Evolutionary conservation across 2,113 vertebrate species (phyloP).

Genomic region (Marmota flaviventris): DNA sequence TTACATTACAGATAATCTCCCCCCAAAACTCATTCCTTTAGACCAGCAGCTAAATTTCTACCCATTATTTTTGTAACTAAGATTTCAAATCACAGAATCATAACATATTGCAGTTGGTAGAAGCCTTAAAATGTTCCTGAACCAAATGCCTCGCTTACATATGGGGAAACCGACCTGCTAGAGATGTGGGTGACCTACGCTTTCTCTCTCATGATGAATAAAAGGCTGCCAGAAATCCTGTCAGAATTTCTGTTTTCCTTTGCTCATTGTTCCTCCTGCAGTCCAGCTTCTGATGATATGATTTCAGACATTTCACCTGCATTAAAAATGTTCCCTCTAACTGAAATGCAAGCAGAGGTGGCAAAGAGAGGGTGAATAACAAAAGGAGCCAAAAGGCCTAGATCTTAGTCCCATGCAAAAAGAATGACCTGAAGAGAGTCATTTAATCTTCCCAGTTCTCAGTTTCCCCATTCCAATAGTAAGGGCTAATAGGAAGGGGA

Average conservation of each 20-base stretch:
- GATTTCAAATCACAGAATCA: constrained; percentile 39
- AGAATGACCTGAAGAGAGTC: neutral
- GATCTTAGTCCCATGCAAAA: constrained; percentile 1
- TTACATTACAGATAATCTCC: neutral
- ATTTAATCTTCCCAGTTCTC: neutral
- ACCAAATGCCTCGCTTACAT: neutral
- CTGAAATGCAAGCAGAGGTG: neutral
- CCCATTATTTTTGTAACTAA: constrained; percentile 35
- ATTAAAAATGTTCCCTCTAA: constrained; percentile 50
- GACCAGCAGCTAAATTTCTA: constrained; percentile 9
- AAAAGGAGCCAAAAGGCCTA: neutral
- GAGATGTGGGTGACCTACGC: neutral
- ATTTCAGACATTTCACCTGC: neutral
- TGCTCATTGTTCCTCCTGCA: neutral
- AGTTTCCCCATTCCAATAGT: neutral
- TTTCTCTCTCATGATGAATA: neutral
- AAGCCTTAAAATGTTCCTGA: neutral
- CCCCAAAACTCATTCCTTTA: neutral
- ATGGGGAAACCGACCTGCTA: neutral
- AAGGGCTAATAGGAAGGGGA: neutral
- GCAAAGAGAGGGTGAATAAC: neutral
- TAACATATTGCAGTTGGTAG: neutral
- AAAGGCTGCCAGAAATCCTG: neutral
- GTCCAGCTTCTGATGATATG: neutral
- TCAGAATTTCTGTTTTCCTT: neutral